These are phyloP conservation scores for Kryptopterus vitreolus DNA, from an alignment of 2,797 vertebrate species.

Conservation along the genomic window DNA sequence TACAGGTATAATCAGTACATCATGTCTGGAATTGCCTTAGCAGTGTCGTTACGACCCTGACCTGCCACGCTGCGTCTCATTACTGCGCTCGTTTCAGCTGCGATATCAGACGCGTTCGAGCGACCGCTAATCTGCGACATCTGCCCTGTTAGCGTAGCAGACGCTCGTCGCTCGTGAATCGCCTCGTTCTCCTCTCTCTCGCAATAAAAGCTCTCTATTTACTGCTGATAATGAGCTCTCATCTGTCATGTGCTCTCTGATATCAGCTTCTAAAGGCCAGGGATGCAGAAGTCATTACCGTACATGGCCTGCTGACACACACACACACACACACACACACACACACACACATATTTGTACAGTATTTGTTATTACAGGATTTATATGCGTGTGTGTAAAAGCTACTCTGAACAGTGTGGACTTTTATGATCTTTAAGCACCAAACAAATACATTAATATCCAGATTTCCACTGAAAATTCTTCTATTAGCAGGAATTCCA, in stretches of 20 bases:
- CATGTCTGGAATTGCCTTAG: neutral
- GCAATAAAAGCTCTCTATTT: slow-evolving; percentile 58
- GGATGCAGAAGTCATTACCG: slow-evolving; percentile 49
- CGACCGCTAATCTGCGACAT: slow-evolving; percentile 66
- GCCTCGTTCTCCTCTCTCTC: slow-evolving; percentile 47
- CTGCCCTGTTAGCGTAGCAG: slow-evolving; percentile 70
- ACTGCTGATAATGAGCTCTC: slow-evolving; percentile 52
- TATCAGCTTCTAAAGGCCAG: slow-evolving; percentile 42
- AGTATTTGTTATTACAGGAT: too few relatives aligned
- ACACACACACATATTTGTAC: neutral
- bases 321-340: neutral
- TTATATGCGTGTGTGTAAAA: too few relatives aligned
- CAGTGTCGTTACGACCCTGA: slow-evolving; percentile 57
- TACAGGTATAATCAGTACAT: neutral
- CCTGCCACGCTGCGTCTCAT: slow-evolving; percentile 72
- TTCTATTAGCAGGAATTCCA: too few relatives aligned
- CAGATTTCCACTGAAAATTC: too few relatives aligned
- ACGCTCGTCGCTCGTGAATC: slow-evolving; percentile 67
- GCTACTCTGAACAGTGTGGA: too few relatives aligned
- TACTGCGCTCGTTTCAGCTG: slow-evolving; percentile 74
- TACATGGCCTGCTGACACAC: slow-evolving; percentile 20
- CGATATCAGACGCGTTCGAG: slow-evolving; percentile 67
- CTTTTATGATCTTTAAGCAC: too few relatives aligned
- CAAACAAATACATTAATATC: too few relatives aligned
- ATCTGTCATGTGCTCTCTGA: slow-evolving; percentile 49